Evolutionary conservation across 2,113 vertebrate genomes (phyloP).

Genomic region (Corynorhinus townsendii): DNA sequence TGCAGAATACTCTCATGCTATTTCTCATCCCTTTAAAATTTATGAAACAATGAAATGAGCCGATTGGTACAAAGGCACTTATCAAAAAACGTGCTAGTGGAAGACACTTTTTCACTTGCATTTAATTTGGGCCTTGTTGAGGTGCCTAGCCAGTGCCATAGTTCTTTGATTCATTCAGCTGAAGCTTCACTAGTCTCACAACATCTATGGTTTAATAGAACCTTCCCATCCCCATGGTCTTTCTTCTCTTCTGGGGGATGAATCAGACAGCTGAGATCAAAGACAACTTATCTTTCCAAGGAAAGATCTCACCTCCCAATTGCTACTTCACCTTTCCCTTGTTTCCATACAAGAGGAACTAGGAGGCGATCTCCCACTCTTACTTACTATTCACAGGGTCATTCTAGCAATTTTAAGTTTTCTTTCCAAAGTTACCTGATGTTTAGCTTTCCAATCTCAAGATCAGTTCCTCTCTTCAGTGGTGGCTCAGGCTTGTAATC

Average conservation of each 20-base stretch:
- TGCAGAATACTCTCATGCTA: not conserved
- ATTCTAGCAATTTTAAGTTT: not conserved
- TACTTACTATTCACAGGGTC: not conserved
- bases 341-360: not conserved
- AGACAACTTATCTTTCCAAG: not conserved
- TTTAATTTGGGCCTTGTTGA: not conserved
- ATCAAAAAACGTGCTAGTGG: not conserved
- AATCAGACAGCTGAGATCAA: not conserved
- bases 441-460: not conserved
- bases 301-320: not conserved
- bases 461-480: too few species aligned
- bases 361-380: not conserved
- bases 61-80: not conserved
- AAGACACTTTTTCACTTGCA: not conserved
- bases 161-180: not conserved
- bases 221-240: not conserved
- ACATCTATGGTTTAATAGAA: not conserved
- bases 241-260: not conserved
- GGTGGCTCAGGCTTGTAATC: not conserved
- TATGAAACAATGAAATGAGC: not conserved
- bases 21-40: not conserved
- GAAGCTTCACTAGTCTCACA: not conserved
- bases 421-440: not conserved
- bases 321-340: not conserved
- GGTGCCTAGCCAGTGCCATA: not conserved